Base-by-base conservation (phyloP, 2,888 invertebrate genomes). In the Ctena decussata region DNA sequence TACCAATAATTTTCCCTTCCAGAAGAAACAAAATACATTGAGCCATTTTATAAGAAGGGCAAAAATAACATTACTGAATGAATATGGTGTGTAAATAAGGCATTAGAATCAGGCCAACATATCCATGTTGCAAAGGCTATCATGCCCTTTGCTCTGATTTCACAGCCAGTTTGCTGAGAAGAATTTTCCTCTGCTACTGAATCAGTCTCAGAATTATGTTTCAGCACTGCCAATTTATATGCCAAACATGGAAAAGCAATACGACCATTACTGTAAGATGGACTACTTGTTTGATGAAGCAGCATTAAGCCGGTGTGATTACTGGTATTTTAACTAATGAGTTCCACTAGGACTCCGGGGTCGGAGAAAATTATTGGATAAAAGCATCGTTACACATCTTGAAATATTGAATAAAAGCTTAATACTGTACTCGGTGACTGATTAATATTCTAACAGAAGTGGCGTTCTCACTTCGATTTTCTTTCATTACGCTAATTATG, bases 261-360 rank as follows among this genome's bases (percentile, higher is more conserved):
- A 60, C 5, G 6, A 30, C 5, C 60, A 11, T 30, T 60, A 11
- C 30, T 60, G 60, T 30, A 18, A 60, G 60, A 24, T 60, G 60
- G 60, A 60, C 60, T 60, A 6, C 60, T 18, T 60, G 60, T 30
- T 18, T 60, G 60, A 24, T 60, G 60, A 27, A 60, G 60, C 30
- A 21, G 60, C 60, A 60, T 60, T 60, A 60, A 60, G 60, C 60
- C 30, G 24, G 30, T 30, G 27, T 60, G 21, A 60, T 60, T 18
- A 60, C 60, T 60, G 60, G 30, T 60, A 60, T 60, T 60, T 60
- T 60, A 60, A 60, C 60, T 60, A 60, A 60, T 60, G 60, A 60
- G 60, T 60, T 60, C 30, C 60, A 60, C 30, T 30, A 60, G 2
- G n/a, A 21, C 27, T 11, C 5, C 60, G 6, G 60, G 60, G 24